Evolutionary conservation across 2,797 vertebrate genomes (phyloP).

Genomic region (Pogoniulus pusillus): DNA sequence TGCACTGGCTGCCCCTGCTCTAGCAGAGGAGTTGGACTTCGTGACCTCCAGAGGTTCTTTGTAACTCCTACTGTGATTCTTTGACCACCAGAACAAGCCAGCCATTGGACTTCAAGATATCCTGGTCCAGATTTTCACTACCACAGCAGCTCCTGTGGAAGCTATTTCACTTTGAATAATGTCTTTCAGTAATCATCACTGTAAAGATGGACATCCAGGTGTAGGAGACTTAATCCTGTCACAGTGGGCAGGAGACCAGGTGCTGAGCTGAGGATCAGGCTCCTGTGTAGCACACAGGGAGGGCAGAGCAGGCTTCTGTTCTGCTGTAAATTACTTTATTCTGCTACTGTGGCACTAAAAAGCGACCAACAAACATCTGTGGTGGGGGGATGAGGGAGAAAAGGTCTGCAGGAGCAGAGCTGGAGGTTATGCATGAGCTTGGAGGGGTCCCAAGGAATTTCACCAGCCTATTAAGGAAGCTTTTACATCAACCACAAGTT

Average conservation of each 20-base stretch:
- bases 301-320: not conserved
- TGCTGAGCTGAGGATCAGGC: not conserved
- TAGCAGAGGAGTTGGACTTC: too few species aligned
- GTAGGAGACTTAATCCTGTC: rapidly evolving
- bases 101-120: not conserved
- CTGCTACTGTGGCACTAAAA: constrained; percentile 9
- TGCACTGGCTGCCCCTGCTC: too few species aligned
- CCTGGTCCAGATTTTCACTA: not conserved
- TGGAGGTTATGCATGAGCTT: not conserved
- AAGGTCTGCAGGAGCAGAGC: not conserved
- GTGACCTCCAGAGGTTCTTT: too few species aligned
- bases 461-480: constrained; percentile 5
- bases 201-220: not conserved
- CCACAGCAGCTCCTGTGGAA: not conserved
- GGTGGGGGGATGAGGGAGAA: not conserved
- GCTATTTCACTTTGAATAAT: not conserved
- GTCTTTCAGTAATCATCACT: not conserved
- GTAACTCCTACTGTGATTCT: too few species aligned
- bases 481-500: constrained; percentile 9
- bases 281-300: not conserved
- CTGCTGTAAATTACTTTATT: not conserved
- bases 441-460: constrained; percentile 12
- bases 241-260: not conserved
- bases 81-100: not conserved
- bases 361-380: too few species aligned